Conservation (phyloP, 2,113 vertebrate genomes). For the Clinocottus analis region DNA sequence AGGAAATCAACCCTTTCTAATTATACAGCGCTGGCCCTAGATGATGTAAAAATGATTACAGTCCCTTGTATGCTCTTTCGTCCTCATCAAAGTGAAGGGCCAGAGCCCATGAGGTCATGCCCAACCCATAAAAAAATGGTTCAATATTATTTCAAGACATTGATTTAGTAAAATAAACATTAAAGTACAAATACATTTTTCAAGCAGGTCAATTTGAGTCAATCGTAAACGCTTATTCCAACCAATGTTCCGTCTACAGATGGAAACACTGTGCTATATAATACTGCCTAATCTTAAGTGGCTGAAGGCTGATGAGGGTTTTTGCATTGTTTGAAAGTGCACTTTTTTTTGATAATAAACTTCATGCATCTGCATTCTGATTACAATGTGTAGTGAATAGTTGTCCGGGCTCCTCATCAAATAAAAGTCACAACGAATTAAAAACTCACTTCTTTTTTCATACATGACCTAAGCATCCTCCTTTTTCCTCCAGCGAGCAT, state of each 20-base stretch:
- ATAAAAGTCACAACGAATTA: constrained; percentile 33
- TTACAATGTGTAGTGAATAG: background rate
- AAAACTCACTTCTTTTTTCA: background rate
- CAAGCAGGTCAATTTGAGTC: constrained; percentile 43
- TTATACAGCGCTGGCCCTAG: constrained; percentile 76
- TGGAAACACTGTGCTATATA: constrained; percentile 12
- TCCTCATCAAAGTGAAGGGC: constrained; percentile 77
- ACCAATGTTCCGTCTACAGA: constrained; percentile 35
- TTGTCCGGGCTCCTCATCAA: constrained; percentile 3
- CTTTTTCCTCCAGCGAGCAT: background rate
- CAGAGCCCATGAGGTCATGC: constrained; percentile 68
- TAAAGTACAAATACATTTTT: constrained; percentile 63
- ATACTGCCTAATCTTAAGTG: background rate
- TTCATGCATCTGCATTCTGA: background rate
- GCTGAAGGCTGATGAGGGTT: background rate
- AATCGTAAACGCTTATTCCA: constrained; percentile 27
- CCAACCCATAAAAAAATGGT: constrained; percentile 65
- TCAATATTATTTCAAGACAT: constrained; percentile 72
- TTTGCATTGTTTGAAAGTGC: background rate
- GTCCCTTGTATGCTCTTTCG: constrained; percentile 69
- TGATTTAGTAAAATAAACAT: constrained; percentile 67
- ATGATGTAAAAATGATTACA: constrained; percentile 85
- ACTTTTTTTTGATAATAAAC: background rate
- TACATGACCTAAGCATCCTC: background rate
- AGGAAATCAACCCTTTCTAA: constrained; percentile 82